Evolutionary conservation across 92 coral and sea anemone species (phyloP).

Genomic region (Porites lobata): DNA sequence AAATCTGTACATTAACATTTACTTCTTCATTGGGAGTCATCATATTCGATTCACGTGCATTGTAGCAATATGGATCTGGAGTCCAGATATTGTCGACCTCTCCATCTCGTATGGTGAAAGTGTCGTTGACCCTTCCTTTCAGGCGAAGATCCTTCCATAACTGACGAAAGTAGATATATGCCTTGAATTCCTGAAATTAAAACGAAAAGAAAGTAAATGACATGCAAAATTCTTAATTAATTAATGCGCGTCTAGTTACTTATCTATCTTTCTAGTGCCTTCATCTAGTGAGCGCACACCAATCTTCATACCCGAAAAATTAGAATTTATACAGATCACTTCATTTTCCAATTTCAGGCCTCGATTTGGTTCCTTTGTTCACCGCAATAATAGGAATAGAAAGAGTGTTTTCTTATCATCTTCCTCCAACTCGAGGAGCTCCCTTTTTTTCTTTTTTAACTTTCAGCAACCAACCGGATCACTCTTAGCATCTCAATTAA

Average conservation of each 20-base stretch:
- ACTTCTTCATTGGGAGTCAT: conserved; percentile 72
- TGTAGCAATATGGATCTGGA: conserved; percentile 88
- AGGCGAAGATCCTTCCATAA: conserved; percentile 79
- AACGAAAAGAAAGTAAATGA: neutral
- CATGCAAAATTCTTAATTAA: neutral
- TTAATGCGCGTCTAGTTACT: neutral
- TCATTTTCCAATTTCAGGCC: too few relatives aligned
- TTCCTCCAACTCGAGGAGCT: too few relatives aligned
- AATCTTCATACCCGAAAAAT: too few relatives aligned
- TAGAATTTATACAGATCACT: too few relatives aligned
- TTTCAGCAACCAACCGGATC: too few relatives aligned
- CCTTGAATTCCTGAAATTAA: conserved; percentile 70
- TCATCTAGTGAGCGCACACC: too few relatives aligned
- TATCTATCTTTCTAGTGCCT: neutral
- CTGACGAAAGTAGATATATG: conserved; percentile 74
- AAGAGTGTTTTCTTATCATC: too few relatives aligned
- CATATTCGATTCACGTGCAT: conserved; percentile 81
- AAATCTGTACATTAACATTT: conserved; percentile 64
- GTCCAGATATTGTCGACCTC: conserved; percentile 79
- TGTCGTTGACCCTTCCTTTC: conserved; percentile 56
- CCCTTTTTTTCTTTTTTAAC: too few relatives aligned
- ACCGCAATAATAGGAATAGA: too few relatives aligned
- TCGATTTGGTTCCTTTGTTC: too few relatives aligned
- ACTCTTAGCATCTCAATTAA: too few relatives aligned
- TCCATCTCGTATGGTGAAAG: conserved; percentile 62